Base-by-base conservation (phyloP, 1,140 invertebrate genomes). In the Drosophila insularis region DNA sequence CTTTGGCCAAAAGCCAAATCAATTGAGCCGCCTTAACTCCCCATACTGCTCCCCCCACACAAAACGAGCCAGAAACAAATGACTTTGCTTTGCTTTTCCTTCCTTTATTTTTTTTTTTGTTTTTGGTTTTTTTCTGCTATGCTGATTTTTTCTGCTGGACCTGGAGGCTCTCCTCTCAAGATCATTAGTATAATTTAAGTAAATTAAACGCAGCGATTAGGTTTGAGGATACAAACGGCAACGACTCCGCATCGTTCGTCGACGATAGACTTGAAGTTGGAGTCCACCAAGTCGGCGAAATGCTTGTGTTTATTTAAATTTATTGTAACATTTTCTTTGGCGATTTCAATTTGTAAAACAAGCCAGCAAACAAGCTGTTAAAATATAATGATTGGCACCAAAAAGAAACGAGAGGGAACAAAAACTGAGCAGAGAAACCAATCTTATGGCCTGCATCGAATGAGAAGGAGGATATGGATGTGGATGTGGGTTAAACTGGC, bases 181-280 rank as follows among this genome's bases (percentile, higher is more conserved):
- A 90, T 90, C 89, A 90, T 90, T 90, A 90, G 84, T 90, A 90
- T 90, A 90, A 90, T 90, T 90, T 90, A 90, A 90, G 89, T 90
- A 90, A 90, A 90, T 90, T 90, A 90, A 90, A 90, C 89, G 89
- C 89, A 90, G 80, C 89, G 89, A 90, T 90, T 90, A 90, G 89
- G 82, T 81, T 63, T 50, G 68, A 80, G 89, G 80, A 75, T 84
- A 74, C 84, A 80, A 76, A 78, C 71, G 63, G 68, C 61, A 77
- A 19, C 63, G 68, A 39, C 40, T 61, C 32, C 61, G 59, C 63
- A 54, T 61, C 64, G 65, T 62, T 5, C 39, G 56, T 46, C 59
- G 37, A 32, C 69, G 62, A 27, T 63, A 54, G 71, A 46, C 43
- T 13, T 19, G 4, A 14, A 6, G 43, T 21, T 50, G 17, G 17